A percentile compares a stretch with the other conserved stretches of the same genome.
Evolutionary conservation across 2,888 invertebrate species (phyloP).

Genomic region (Heliconius ethilla): DNA sequence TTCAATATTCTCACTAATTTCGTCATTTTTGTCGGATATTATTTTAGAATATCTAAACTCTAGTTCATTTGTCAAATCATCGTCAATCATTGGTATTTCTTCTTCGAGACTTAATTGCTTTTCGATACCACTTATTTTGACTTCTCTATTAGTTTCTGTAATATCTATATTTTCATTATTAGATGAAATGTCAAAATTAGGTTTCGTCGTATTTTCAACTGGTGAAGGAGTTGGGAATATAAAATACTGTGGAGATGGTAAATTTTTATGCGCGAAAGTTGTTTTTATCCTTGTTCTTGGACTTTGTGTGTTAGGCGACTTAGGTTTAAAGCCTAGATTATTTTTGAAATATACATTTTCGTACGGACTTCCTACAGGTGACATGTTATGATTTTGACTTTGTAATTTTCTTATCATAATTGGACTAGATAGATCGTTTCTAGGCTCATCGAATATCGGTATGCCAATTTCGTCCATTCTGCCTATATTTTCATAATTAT

Average conservation of each 20-base stretch:
- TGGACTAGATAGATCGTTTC: conserved; percentile 71
- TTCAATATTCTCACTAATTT: conserved; percentile 21
- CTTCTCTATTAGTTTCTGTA: conserved; percentile 36
- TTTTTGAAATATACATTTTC: conserved; percentile 83
- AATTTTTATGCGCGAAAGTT: conserved; percentile 77
- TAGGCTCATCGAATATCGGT: conserved; percentile 67
- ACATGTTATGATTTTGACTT: conserved; percentile 55
- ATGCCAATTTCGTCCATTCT: conserved; percentile 78
- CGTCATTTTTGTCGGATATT: conserved; percentile 50
- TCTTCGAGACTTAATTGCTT: conserved; percentile 78
- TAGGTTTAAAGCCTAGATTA: conserved; percentile 68
- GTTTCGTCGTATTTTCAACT: conserved; percentile 58
- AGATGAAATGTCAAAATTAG: conserved; percentile 53
- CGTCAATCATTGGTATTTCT: conserved; percentile 80
- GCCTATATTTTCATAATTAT: conserved; percentile 67
- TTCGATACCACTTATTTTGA: conserved; percentile 65
- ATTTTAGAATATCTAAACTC: conserved; percentile 69
- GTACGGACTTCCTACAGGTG: conserved; percentile 78
- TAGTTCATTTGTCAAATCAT: conserved; percentile 73
- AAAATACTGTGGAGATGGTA: conserved; percentile 76
- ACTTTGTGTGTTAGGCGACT: conserved; percentile 76
- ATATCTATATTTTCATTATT: conserved; percentile 36
- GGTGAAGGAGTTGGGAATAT: conserved; percentile 75
- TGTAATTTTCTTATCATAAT: conserved; percentile 68
- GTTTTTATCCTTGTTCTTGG: conserved; percentile 85